Evolutionary conservation across 2,888 invertebrate species (phyloP).

Genomic region (Tholera decimalis): DNA sequence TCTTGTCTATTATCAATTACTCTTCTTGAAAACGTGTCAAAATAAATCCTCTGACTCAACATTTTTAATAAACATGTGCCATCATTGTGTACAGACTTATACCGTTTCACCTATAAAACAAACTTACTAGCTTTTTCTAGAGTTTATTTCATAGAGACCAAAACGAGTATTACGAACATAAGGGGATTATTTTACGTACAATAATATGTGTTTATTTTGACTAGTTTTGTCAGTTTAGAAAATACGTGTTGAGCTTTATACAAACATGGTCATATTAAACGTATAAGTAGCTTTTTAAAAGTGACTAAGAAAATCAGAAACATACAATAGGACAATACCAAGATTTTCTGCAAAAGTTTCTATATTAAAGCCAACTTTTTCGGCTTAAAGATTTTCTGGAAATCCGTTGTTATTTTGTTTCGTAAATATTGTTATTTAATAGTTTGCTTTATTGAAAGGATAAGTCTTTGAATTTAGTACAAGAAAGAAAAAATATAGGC

Average conservation of each 20-base stretch:
- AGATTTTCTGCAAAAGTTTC: background rate
- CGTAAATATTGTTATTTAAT: background rate
- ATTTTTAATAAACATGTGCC: background rate
- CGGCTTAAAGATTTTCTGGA: background rate
- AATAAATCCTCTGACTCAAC: background rate
- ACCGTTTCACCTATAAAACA: background rate
- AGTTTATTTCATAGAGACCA: background rate
- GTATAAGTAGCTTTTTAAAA: background rate
- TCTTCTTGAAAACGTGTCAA: too few relatives aligned
- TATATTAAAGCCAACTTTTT: background rate
- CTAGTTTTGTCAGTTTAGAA: slow-evolving; percentile 6
- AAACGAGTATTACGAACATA: slow-evolving; percentile 3
- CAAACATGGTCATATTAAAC: background rate
- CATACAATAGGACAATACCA: background rate
- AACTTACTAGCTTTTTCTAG: background rate
- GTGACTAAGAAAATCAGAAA: slow-evolving; percentile 1
- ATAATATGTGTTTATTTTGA: background rate
- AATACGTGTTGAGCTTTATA: slow-evolving; percentile 1
- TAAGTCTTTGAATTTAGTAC: background rate
- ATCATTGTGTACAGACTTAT: background rate
- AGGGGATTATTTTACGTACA: slow-evolving; percentile 26
- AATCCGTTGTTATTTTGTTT: background rate
- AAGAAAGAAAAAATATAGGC: too few relatives aligned
- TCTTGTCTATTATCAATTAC: too few relatives aligned
- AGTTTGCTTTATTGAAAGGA: background rate